These are phyloP conservation scores for Epinotia ramella DNA, from an alignment of 2,888 invertebrate genomes.

Conservation along the genomic window DNA sequence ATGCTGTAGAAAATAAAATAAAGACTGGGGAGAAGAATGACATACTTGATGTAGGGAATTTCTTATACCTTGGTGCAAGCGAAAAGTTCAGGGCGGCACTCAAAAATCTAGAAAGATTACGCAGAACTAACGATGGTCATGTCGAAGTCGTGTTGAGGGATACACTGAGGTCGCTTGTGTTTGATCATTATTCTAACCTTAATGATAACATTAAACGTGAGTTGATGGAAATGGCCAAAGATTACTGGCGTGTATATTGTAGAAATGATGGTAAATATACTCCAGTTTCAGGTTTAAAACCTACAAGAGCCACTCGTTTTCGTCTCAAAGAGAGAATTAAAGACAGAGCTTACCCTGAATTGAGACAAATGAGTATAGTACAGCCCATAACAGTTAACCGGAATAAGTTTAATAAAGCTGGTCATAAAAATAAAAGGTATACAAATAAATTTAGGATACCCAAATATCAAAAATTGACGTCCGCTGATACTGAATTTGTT, in stretches of 20 bases:
- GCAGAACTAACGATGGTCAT: constrained; percentile 49
- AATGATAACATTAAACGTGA: constrained; percentile 53
- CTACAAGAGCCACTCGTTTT: background rate
- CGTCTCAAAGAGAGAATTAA: background rate
- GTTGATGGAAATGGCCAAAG: constrained; percentile 50
- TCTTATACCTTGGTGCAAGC: constrained; percentile 54
- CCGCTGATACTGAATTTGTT: background rate
- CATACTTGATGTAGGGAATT: constrained; percentile 58
- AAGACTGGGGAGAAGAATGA: constrained; percentile 46
- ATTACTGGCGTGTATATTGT: constrained; percentile 26
- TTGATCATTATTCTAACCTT: constrained; percentile 60
- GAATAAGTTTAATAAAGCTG: background rate
- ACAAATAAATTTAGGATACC: background rate
- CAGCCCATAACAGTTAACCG: background rate
- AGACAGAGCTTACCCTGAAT: background rate
- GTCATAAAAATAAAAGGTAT: constrained; percentile 5
- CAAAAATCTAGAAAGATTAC: constrained; percentile 39
- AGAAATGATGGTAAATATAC: background rate
- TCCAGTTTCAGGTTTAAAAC: background rate
- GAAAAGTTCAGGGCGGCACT: constrained; percentile 49
- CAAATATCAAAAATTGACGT: background rate
- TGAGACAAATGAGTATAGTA: background rate
- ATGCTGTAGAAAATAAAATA: constrained; percentile 47
- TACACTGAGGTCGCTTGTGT: constrained; percentile 55
- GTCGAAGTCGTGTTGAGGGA: constrained; percentile 53